A percentile compares a stretch with the other conserved stretches of the same genome.
Evolutionary conservation across 1,140 invertebrate genomes (phyloP).

Genomic region (Drosophila santomea): DNA sequence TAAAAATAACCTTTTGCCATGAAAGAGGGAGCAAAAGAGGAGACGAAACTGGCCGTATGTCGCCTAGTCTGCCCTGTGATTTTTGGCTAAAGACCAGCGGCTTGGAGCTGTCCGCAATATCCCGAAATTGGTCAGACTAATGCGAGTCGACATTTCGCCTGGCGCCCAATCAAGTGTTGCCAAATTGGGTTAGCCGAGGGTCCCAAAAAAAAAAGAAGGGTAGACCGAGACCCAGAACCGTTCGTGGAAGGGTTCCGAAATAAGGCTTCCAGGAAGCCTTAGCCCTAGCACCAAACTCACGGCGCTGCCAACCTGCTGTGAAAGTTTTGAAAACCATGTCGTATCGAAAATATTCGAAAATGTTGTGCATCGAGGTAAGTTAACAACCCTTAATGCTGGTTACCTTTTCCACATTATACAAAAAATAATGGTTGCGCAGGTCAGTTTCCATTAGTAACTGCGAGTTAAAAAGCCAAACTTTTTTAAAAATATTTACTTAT

Average conservation of each 20-base stretch:
- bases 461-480: no score
- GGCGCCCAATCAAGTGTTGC: constrained; percentile 84
- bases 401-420: no score
- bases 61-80: constrained; percentile 51
- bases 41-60: constrained; percentile 27
- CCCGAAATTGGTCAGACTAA: constrained; percentile 52
- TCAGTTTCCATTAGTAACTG: no score
- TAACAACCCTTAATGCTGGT: no score
- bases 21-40: constrained; percentile 15
- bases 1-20: background rate
- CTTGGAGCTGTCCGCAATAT: constrained; percentile 75
- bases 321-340: background rate
- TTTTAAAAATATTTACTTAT: no score
- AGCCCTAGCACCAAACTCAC: constrained; percentile 10
- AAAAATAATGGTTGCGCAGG: no score
- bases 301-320: constrained; percentile 52
- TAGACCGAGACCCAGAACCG: constrained; percentile 12
- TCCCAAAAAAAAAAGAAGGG: constrained; percentile 8
- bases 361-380: no score
- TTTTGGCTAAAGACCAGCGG: constrained; percentile 82
- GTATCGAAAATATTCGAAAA: no score
- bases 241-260: constrained; percentile 61
- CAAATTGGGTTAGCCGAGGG: constrained; percentile 69
- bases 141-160: constrained; percentile 70
- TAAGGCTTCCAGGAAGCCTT: constrained; percentile 70